phyloP scores from a whole-genome alignment of 2,797 vertebrate species.

The Coccyzus lansbergi region DNA sequence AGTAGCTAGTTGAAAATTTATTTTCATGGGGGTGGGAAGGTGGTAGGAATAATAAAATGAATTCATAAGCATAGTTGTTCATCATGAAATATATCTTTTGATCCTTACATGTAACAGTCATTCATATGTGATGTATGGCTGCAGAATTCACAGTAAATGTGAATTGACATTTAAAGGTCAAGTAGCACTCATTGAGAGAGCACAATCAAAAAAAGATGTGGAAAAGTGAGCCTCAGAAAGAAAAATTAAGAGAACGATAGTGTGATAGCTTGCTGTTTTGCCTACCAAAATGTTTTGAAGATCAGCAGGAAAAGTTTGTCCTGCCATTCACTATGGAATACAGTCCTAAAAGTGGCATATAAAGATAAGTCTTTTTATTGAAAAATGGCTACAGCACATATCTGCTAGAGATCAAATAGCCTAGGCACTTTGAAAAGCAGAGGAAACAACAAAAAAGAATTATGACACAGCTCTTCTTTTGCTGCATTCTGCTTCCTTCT shows the following conservation, averaged over 20 bases:
- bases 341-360: not conserved
- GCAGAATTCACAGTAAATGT: not conserved
- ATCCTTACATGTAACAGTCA: not conserved
- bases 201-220: not conserved
- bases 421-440: not conserved
- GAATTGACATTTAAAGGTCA: slow-evolving; percentile 64
- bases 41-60: slow-evolving; percentile 45
- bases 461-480: not conserved
- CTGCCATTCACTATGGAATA: not conserved
- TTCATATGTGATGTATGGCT: not conserved
- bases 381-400: not conserved
- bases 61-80: not conserved
- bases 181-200: not conserved
- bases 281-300: not conserved
- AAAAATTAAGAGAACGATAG: not conserved
- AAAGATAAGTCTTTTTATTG: not conserved
- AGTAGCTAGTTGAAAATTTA: slow-evolving; percentile 15
- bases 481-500: not conserved
- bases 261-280: not conserved
- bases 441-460: not conserved
- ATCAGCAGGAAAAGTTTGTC: not conserved
- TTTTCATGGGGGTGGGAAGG: not conserved
- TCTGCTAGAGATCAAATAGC: not conserved
- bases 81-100: not conserved
- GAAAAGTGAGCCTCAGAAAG: not conserved